Base-by-base conservation (phyloP, 2,113 vertebrate genomes). In the Psilopsiagon aymara region DNA sequence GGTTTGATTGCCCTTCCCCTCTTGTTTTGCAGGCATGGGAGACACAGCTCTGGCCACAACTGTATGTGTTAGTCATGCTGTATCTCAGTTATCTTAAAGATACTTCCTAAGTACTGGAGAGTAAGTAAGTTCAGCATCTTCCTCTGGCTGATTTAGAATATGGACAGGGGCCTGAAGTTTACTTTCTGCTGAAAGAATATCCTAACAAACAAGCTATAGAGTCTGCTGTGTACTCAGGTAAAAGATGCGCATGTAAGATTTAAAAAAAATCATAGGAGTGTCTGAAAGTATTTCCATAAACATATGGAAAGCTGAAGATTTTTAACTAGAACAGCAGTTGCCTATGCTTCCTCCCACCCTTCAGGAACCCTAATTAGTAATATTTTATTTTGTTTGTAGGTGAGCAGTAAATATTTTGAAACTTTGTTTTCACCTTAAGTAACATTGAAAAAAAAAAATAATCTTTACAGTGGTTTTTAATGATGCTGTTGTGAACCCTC, bases 261-360 rank as follows among this genome's bases (percentile, higher is more conserved):
- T 28, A 60, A 92, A 70, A 90, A 53, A 46, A 13, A 2, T 41
- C 11, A 7, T 10, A 62, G 11, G 4, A 69, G 8, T 1, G 2
- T 39, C 53, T 94, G 53, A 78, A 81, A 71, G 10, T 7, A 63
- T n/a, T 95, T 85, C 24, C 17, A 15, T 62, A 31, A 35, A 4
- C 76, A 20, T 24, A 43, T 43, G 53, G 47, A 37, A 81, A 63
- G 31, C 8, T 3, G 1, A 62, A 43, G 28, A 49, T 9, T 55
- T 68, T 62, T 68, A 55, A 55, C 25, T 7, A 62, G 24, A 86
- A 53, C 9, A 62, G 10, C 3, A 47, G 31, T 73, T 74, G 37
- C 4, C 17, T 52, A 7, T 23, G 19, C 28, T 3, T 49, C 9
- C 28, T 15, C 23, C 5, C 47, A 47, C 2, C 17, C 1, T 0